phyloP scores from a whole-genome alignment of 2,797 vertebrate genomes.

The Pangasius sanitwongsei region DNA sequence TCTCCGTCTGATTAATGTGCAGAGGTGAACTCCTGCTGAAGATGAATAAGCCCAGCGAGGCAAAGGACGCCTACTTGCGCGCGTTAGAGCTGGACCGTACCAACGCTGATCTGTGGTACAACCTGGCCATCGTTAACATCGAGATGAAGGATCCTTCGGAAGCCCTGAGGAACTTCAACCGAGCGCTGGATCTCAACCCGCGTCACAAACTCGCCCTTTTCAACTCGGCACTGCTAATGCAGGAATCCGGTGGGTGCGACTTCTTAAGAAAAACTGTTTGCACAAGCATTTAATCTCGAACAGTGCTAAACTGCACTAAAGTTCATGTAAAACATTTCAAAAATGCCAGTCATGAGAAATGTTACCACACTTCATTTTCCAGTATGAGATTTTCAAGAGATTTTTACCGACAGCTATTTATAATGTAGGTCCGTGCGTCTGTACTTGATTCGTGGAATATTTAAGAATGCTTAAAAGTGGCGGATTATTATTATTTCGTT shows the following conservation, averaged over 20 bases:
- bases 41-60: conserved; percentile 96
- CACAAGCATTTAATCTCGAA: neutral
- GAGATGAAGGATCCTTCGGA: conserved; percentile 95
- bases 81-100: conserved; percentile 89
- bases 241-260: conserved; percentile 89
- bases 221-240: conserved; percentile 96
- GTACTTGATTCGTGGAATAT: too few relatives aligned
- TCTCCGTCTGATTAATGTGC: conserved; percentile 26
- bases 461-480: too few relatives aligned
- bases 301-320: too few relatives aligned
- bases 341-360: neutral
- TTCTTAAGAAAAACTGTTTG: neutral
- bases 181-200: conserved; percentile 88
- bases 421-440: neutral
- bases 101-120: conserved; percentile 98
- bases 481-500: too few relatives aligned
- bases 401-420: neutral
- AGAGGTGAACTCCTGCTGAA: conserved; percentile 96
- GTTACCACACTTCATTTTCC: neutral
- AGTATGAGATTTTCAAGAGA: neutral
- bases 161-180: conserved; percentile 94
- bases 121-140: conserved; percentile 96
- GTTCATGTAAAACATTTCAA: neutral
- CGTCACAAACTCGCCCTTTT: conserved; percentile 92
- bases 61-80: conserved; percentile 91